These are phyloP conservation scores for Brassicogethes aeneus DNA, from an alignment of 2,888 invertebrate species.

Conservation along the genomic window DNA sequence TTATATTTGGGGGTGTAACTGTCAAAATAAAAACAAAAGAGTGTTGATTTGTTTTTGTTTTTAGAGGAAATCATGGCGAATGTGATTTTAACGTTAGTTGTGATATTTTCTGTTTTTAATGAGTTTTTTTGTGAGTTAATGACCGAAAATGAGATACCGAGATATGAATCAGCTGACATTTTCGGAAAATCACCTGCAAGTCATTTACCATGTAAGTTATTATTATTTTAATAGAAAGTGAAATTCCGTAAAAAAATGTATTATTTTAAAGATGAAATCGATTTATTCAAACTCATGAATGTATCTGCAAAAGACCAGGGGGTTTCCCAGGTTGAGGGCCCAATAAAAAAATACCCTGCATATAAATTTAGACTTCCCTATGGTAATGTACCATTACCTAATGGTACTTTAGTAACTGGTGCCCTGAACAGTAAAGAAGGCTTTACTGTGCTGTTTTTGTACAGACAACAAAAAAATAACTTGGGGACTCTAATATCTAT, in stretches of 20 bases:
- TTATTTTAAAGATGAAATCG: slow-evolving; percentile 40
- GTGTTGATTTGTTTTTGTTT: too few relatives aligned
- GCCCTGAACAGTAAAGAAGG: slow-evolving; percentile 34
- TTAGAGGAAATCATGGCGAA: too few relatives aligned
- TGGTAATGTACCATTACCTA: slow-evolving; percentile 37
- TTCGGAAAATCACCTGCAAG: slow-evolving; percentile 32
- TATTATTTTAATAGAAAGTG: too few relatives aligned
- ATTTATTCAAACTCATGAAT: slow-evolving; percentile 39
- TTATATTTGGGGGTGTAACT: too few relatives aligned
- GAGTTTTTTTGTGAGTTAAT: too few relatives aligned
- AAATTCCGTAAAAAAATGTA: too few relatives aligned
- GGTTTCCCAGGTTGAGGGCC: slow-evolving; percentile 39
- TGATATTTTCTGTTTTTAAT: too few relatives aligned
- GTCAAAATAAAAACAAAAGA: too few relatives aligned
- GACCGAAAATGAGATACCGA: neutral
- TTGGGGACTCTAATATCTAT: slow-evolving; percentile 39
- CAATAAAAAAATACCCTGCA: slow-evolving; percentile 38
- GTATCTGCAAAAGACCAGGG: slow-evolving; percentile 39
- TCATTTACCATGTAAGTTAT: slow-evolving; percentile 29
- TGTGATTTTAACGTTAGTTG: too few relatives aligned
- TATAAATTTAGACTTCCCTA: slow-evolving; percentile 41
- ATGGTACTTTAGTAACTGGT: slow-evolving; percentile 34
- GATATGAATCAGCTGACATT: neutral
- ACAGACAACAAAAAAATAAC: slow-evolving; percentile 40
- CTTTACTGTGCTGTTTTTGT: slow-evolving; percentile 39